Conservation (phyloP, 2,113 vertebrate genomes). For the Leuciscus idus region DNA sequence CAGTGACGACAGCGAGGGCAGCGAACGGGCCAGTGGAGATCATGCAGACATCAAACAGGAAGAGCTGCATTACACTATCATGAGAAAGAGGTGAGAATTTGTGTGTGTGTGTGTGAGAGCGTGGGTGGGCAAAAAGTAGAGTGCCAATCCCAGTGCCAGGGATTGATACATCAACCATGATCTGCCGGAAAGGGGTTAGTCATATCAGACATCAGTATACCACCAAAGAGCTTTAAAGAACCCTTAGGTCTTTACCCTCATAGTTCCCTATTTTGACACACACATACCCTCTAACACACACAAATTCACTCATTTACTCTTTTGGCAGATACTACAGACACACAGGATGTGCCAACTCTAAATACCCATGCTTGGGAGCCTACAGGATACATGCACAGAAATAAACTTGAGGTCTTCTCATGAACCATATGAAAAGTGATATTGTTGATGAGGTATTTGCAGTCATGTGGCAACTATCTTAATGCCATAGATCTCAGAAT, state of each 20-base stretch:
- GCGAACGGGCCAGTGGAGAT: slow-evolving; percentile 83
- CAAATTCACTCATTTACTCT: slow-evolving; percentile 22
- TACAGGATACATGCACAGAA: slow-evolving; percentile 43
- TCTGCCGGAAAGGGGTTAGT: slow-evolving; percentile 31
- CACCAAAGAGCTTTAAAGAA: slow-evolving; percentile 39
- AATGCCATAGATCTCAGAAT: not conserved
- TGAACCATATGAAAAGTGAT: slow-evolving; percentile 34
- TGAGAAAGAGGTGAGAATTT: slow-evolving; percentile 92
- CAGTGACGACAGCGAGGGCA: slow-evolving; percentile 89
- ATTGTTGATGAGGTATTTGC: slow-evolving; percentile 29
- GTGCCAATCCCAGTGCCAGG: not conserved
- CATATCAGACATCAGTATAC: slow-evolving; percentile 39
- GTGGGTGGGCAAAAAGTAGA: slow-evolving; percentile 9
- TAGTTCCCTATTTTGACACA: slow-evolving; percentile 25
- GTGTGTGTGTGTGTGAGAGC: slow-evolving; percentile 19
- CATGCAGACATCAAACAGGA: slow-evolving; percentile 90
- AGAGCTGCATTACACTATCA: slow-evolving; percentile 88
- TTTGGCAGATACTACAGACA: slow-evolving; percentile 11
- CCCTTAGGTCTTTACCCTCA: slow-evolving; percentile 29
- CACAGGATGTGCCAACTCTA: slow-evolving; percentile 23
- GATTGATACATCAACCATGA: slow-evolving; percentile 22
- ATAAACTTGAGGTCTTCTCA: slow-evolving; percentile 51
- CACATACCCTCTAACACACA: slow-evolving; percentile 14
- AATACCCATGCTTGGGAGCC: slow-evolving; percentile 36
- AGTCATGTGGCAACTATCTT: slow-evolving; percentile 31